phyloP scores from a whole-genome alignment of 2,113 vertebrate species.

The Crotophaga sulcirostris region DNA sequence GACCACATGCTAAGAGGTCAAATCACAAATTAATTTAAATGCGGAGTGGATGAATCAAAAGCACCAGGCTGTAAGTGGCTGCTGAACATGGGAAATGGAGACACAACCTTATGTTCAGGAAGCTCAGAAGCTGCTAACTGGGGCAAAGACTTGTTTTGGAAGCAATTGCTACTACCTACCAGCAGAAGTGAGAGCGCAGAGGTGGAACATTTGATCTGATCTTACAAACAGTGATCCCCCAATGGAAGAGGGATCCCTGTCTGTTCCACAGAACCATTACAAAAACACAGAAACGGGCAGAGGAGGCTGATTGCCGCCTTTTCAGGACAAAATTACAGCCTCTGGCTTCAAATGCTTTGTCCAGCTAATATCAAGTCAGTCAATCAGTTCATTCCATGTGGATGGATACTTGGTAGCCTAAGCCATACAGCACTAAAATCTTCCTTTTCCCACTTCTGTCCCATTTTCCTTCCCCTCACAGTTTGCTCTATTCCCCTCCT shows the following conservation, averaged over 20 bases:
- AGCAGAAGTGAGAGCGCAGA: neutral
- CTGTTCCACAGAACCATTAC: neutral
- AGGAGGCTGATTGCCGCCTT: fast-evolving
- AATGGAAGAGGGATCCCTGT: neutral
- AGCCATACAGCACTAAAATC: neutral
- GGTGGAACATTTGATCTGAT: neutral
- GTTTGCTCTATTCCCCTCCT: neutral
- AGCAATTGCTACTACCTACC: neutral
- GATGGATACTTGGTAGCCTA: neutral
- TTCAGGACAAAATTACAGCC: neutral
- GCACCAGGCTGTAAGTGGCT: neutral
- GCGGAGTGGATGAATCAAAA: neutral
- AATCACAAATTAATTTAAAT: neutral
- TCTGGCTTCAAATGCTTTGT: neutral
- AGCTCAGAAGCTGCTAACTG: neutral
- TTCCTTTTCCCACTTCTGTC: neutral
- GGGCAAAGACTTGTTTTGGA: neutral
- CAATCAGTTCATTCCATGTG: neutral
- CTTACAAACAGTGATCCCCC: neutral
- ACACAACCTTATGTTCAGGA: neutral
- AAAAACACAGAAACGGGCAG: neutral
- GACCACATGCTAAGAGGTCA: neutral
- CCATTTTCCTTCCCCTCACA: neutral
- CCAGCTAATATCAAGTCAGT: neutral
- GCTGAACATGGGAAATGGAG: neutral